Evolutionary conservation across 2,113 vertebrate species (phyloP), one percentile per base, ranked within the genome.

Genomic region (Campylomormyrus tamandua): DNA sequence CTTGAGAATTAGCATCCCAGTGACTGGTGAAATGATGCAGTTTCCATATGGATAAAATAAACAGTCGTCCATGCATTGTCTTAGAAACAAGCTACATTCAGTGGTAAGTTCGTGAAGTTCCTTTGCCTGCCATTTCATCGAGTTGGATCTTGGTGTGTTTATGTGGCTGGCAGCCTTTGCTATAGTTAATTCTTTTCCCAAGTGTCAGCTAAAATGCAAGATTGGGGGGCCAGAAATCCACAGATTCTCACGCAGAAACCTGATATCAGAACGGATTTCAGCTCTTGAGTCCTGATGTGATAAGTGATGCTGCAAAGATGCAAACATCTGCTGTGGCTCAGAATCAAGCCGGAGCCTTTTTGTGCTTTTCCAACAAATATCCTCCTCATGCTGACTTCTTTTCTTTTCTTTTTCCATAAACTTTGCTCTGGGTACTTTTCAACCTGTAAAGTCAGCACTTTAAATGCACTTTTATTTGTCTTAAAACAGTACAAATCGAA

Each of bases 271-370:
- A 58, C 3, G 56, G 87, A 87, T 91, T 89, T 89, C 86, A 45
- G 83, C 90, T 74, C 86, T 83, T 17, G 85, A 80, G 42, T 50
- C 49, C 49, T 58, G 15, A 35, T 39, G 84, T 90, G 88, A 85
- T 89, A 89, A 90, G 77, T 91, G 48, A 80, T 74, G 49, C 80
- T 77, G 86, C 66, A 77, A 62, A 87, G 83, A 90, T 80, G 87
- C 84, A 91, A 90, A 92, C 92, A 92, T 92, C 90, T 90, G 88
- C 87, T n/a, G 7, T 56, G 50, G 50, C 19, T 85, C 21, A 80
- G n/a, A 39, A 56, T 88, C 42, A 86, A 70, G 49, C 88, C 10
- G 52, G 62, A 49, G 84, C 42, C 83, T 86, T 13, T n/a, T 39
- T 21, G 52, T 39, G 50, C 70, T 83, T 21, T 83, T 21, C 48